Evolutionary conservation across 2,888 invertebrate genomes (phyloP).

Genomic region (Clitarchus hookeri): DNA sequence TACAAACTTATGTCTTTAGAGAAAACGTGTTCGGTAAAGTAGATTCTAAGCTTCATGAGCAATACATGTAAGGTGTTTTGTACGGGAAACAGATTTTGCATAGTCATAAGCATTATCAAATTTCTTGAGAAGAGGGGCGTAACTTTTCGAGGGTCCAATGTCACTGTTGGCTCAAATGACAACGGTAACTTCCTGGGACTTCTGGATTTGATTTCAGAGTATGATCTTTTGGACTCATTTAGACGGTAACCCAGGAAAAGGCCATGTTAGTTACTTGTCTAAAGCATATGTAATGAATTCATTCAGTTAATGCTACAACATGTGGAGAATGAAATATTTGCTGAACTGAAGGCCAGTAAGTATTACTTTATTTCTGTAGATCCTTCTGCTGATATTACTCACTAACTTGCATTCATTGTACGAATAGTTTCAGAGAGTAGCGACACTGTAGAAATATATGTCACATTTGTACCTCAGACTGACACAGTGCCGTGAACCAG

Average conservation of each 20-base stretch:
- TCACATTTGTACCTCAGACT: too few relatives aligned
- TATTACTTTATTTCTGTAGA: too few relatives aligned
- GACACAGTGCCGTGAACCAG: too few relatives aligned
- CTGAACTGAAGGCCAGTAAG: too few relatives aligned
- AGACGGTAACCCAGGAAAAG: conserved; percentile 3
- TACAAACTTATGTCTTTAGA: background rate
- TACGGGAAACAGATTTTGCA: too few relatives aligned
- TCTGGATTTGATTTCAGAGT: background rate
- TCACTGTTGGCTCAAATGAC: background rate
- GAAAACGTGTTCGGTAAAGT: background rate
- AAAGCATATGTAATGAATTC: background rate
- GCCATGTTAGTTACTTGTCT: background rate
- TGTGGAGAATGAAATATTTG: too few relatives aligned
- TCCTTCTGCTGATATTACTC: too few relatives aligned
- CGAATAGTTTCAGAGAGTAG: too few relatives aligned
- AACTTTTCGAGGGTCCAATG: background rate
- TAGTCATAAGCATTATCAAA: background rate
- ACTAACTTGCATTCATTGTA: too few relatives aligned
- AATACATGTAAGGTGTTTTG: too few relatives aligned
- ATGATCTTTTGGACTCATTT: background rate
- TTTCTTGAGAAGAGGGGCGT: background rate
- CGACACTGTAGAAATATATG: too few relatives aligned
- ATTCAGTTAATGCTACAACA: too few relatives aligned
- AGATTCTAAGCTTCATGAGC: conserved; percentile 15
- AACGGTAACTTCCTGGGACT: background rate